A percentile compares a stretch with the other conserved stretches of the same genome.
Conservation (phyloP, 1,140 invertebrate species). For the Cryptotermes secundus region DNA sequence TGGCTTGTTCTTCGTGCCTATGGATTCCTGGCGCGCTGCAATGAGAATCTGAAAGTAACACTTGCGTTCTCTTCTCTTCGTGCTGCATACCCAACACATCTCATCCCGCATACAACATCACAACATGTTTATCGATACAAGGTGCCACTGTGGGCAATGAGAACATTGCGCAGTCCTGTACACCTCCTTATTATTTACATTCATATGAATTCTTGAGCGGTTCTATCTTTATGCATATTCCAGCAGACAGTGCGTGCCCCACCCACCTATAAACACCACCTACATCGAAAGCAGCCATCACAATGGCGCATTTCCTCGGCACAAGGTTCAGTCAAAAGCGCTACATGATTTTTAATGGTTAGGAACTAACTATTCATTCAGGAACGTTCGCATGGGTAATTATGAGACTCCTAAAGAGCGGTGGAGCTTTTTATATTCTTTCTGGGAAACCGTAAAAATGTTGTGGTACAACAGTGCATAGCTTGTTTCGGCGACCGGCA, state of each 20-base stretch:
- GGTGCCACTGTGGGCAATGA: no score
- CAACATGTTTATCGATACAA: no score
- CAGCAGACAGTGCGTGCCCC: background rate
- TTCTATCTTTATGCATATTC: background rate
- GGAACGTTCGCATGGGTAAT: background rate
- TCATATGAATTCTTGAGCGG: no score
- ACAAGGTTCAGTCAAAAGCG: background rate
- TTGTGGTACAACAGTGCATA: background rate
- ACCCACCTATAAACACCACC: background rate
- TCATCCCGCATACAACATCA: no score
- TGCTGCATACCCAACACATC: no score
- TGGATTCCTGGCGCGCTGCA: no score
- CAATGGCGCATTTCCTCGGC: background rate
- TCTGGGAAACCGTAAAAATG: background rate
- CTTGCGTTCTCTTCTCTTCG: no score
- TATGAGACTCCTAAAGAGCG: background rate
- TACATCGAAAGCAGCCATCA: background rate
- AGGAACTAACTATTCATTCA: background rate
- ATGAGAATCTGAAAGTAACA: no score
- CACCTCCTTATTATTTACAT: no score
- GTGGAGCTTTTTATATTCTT: slow-evolving; percentile 6
- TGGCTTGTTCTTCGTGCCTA: no score
- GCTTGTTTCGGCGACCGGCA: background rate
- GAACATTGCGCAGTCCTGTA: no score
- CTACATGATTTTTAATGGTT: background rate